phyloP scores from a whole-genome alignment of 2,797 vertebrate species.

The Crotalus adamanteus region DNA sequence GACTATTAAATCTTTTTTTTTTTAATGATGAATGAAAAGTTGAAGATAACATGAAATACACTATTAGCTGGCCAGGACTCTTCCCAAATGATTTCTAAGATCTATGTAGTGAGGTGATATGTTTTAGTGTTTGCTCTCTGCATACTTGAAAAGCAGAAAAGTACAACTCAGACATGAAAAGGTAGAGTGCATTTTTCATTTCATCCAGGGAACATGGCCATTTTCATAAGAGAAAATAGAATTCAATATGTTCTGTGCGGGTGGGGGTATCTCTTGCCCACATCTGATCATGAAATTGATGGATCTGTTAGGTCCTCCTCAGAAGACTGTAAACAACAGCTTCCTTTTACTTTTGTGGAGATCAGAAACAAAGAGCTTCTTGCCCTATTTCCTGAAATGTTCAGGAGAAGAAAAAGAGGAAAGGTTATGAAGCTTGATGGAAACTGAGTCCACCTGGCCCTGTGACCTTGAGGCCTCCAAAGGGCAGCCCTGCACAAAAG shows the following conservation, averaged over 20 bases:
- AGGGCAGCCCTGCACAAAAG: background rate
- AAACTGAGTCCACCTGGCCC: background rate
- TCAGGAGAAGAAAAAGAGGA: background rate
- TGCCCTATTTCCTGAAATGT: background rate
- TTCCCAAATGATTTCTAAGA: background rate
- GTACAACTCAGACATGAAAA: background rate
- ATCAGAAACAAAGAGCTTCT: background rate
- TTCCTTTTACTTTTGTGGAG: background rate
- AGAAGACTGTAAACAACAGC: background rate
- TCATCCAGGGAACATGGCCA: background rate
- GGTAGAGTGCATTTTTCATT: background rate
- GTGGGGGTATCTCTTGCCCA: background rate
- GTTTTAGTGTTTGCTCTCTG: background rate
- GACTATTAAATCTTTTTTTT: background rate
- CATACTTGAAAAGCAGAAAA: background rate
- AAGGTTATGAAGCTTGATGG: background rate
- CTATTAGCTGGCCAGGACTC: background rate
- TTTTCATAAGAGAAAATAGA: background rate
- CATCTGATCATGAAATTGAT: background rate
- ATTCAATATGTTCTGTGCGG: background rate
- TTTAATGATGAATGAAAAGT: background rate
- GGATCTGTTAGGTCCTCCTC: background rate
- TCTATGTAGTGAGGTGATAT: background rate
- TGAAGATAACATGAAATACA: background rate
- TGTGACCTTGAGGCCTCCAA: background rate